Conservation (phyloP, 2,113 vertebrate genomes). For the Anseranas semipalmata region DNA sequence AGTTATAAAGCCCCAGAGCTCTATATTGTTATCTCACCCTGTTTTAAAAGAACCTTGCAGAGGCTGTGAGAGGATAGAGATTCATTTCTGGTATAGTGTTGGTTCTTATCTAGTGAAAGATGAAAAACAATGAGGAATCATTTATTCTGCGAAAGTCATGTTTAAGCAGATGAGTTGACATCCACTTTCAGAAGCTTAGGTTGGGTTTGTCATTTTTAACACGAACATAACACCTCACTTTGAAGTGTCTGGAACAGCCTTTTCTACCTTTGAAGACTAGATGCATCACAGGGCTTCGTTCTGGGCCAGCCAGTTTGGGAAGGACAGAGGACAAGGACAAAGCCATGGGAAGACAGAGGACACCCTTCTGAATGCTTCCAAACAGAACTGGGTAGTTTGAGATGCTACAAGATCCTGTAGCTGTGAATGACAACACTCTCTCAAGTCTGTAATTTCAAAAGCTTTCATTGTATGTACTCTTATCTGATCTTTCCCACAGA, state of each 20-base stretch:
- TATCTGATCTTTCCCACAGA: neutral
- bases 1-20: conserved; percentile 29
- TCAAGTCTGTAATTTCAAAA: neutral
- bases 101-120: neutral
- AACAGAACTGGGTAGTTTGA: neutral
- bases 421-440: neutral
- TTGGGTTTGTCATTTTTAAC: neutral
- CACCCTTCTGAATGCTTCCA: neutral
- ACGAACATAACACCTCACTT: neutral
- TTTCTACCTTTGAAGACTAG: neutral
- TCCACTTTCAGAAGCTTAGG: neutral
- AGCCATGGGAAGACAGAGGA: neutral
- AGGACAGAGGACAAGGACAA: neutral
- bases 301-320: neutral
- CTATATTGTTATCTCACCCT: neutral
- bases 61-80: neutral
- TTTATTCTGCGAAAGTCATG: neutral
- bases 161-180: neutral
- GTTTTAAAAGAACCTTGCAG: neutral
- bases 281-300: neutral
- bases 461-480: neutral
- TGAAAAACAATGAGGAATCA: neutral
- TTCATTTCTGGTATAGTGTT: neutral
- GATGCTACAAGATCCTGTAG: neutral
- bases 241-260: neutral